Percentiles rank a stretch among this genome's conserved stretches.
Evolutionary conservation across 2,888 invertebrate species (phyloP).

Genomic region (Rotaria magnacalcarata): DNA sequence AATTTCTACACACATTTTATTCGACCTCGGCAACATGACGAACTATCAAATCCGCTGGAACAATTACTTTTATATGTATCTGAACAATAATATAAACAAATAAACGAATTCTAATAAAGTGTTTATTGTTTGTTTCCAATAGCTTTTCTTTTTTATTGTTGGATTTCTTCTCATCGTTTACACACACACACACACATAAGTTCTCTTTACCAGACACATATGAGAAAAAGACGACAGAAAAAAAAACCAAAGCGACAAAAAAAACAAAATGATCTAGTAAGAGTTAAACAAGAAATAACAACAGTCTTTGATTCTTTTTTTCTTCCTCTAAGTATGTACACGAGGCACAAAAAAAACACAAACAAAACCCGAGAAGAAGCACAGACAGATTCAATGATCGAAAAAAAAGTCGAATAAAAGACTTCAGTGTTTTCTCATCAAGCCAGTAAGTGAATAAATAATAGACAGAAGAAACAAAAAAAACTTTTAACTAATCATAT

Average conservation of each 20-base stretch:
- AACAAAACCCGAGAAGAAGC: not conserved
- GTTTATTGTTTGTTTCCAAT: not conserved
- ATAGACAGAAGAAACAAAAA: not conserved
- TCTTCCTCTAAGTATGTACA: conserved; percentile 13
- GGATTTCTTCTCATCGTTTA: not conserved
- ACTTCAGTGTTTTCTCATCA: not conserved
- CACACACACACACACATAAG: not conserved
- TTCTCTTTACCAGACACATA: conserved; percentile 5
- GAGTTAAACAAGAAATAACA: conserved; percentile 2
- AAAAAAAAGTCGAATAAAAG: not conserved
- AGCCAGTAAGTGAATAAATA: not conserved
- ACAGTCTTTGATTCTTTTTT: not conserved
- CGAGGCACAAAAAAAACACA: conserved; percentile 18
- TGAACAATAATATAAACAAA: not conserved
- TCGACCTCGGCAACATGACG: not conserved
- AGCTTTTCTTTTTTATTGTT: conserved; percentile 4
- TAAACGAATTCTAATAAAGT: not conserved
- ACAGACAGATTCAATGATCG: not conserved
- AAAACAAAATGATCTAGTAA: not conserved
- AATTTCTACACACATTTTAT: not conserved
- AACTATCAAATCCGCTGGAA: not conserved
- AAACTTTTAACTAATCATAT: conserved; percentile 11
- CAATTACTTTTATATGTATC: not conserved
- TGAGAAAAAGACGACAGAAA: not conserved
- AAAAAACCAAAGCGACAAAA: not conserved